These are phyloP conservation scores for Garra rufa DNA, from an alignment of 2,113 vertebrate species.

Conservation along the genomic window DNA sequence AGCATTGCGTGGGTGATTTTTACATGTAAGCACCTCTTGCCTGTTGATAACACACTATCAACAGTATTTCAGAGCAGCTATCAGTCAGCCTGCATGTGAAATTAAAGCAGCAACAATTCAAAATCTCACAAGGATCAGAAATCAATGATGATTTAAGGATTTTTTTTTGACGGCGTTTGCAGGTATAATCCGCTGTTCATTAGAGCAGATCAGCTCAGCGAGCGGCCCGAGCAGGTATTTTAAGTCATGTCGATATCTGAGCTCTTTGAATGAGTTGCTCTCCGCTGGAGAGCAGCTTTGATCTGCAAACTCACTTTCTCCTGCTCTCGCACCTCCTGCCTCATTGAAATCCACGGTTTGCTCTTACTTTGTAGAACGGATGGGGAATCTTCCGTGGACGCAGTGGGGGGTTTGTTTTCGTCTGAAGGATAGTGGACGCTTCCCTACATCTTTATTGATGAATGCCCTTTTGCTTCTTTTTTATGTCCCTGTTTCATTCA, in stretches of 20 bases:
- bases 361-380: not conserved
- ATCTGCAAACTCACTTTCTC: not conserved
- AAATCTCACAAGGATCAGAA: not conserved
- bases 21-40: no score
- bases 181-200: not conserved
- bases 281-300: not conserved
- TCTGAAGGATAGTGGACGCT: not conserved
- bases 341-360: not conserved
- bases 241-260: not conserved
- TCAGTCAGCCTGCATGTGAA: not conserved
- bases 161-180: not conserved
- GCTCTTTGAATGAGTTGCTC: slow-evolving; percentile 12
- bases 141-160: not conserved
- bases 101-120: not conserved
- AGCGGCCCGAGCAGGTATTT: not conserved
- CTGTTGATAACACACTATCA: not conserved
- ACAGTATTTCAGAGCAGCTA: not conserved
- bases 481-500: not conserved
- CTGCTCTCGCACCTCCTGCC: not conserved
- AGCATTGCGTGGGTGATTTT: no score
- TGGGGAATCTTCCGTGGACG: not conserved
- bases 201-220: not conserved
- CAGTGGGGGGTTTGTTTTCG: not conserved
- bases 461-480: not conserved
- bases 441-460: slow-evolving; percentile 17